Evolutionary conservation across 2,797 vertebrate genomes (phyloP).

Genomic region (Sebastolobus alascanus): DNA sequence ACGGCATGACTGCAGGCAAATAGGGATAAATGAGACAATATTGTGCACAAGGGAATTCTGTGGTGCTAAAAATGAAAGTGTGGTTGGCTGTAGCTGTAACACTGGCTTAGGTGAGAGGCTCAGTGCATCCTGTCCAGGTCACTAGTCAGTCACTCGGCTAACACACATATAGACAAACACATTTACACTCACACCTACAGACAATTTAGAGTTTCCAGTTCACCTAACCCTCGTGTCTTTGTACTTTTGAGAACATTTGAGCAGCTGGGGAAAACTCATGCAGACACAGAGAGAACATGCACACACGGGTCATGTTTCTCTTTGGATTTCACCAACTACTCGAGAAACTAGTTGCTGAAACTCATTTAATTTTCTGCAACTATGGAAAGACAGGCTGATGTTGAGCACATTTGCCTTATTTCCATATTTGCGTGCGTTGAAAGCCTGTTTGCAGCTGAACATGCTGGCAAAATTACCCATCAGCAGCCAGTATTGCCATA

Average conservation of each 20-base stretch:
- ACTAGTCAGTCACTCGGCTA: conserved; percentile 10
- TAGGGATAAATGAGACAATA: conserved; percentile 16
- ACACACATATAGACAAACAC: conserved; percentile 25
- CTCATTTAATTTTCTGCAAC: conserved; percentile 4
- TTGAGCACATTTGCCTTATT: conserved; percentile 27
- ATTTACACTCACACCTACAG: conserved; percentile 35
- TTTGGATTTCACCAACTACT: neutral
- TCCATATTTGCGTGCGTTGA: conserved; percentile 33
- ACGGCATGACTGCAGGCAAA: conserved; percentile 30
- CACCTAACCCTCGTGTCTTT: conserved; percentile 21
- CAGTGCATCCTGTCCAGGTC: conserved; percentile 33
- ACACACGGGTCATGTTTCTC: conserved; percentile 6
- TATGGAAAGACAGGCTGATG: conserved; percentile 8
- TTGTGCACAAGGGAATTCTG: conserved; percentile 6
- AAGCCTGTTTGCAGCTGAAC: conserved; percentile 39
- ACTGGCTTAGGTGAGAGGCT: conserved; percentile 10
- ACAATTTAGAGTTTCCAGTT: conserved; percentile 32
- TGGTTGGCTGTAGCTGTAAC: conserved; percentile 8
- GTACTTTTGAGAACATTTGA: conserved; percentile 5
- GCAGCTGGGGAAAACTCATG: neutral
- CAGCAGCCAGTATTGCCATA: conserved; percentile 16
- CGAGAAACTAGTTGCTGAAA: conserved; percentile 5
- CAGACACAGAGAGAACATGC: neutral
- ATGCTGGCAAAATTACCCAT: conserved; percentile 18
- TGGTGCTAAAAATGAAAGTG: conserved; percentile 14